Evolutionary conservation across 1,140 invertebrate genomes (phyloP), one percentile per base, ranked within the genome.

Genomic region (Zaprionus ornatus): DNA sequence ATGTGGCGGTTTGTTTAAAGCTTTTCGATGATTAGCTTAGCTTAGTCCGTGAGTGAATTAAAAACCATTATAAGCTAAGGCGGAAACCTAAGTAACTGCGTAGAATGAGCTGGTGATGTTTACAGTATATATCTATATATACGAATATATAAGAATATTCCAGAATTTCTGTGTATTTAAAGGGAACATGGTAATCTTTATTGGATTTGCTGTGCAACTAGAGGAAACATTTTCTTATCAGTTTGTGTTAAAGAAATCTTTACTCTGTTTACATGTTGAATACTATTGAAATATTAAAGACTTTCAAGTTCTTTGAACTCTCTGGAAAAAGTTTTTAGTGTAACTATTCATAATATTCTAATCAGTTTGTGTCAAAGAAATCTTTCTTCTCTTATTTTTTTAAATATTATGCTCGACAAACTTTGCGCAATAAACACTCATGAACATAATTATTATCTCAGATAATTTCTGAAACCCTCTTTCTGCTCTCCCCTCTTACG

Each of bases 321-420:
- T 10, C 9, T 29, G 0, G 29, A 0, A 9, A 3, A 32, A 10
- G 9, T 32, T 32, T 3, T 32, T 0, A 3, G 0, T 10, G 0
- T 40, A 40, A 40, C 15, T n/a, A n/a, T 1, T n/a, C 13, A 40
- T n/a, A n/a, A 2, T 6, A 40, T 40, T 40, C 37, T 40, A 40
- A 40, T 1, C 5, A 40, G n/a, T 7, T 40, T 2, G 7, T 45
- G 0, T 17, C 7, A 17, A n/a, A 0, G 6, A 9, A 17, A 17
- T 42, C 4, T 3, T 40, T 40, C 1, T n/a, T n/a, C 37, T 40
- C 0, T 40, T 6, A n/a, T 7, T 7, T 0, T 13, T 37, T 5
- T n/a, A 0, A 1, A 42, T 42, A 2, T n/a, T n/a, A 6, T 40
- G 15, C 15, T 40, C 37, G 5, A 3, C 32, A 6, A 6, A 1